Evolutionary conservation across 2,113 vertebrate genomes (phyloP), one percentile per base, ranked within the genome.

Genomic region (Oceanites oceanicus): DNA sequence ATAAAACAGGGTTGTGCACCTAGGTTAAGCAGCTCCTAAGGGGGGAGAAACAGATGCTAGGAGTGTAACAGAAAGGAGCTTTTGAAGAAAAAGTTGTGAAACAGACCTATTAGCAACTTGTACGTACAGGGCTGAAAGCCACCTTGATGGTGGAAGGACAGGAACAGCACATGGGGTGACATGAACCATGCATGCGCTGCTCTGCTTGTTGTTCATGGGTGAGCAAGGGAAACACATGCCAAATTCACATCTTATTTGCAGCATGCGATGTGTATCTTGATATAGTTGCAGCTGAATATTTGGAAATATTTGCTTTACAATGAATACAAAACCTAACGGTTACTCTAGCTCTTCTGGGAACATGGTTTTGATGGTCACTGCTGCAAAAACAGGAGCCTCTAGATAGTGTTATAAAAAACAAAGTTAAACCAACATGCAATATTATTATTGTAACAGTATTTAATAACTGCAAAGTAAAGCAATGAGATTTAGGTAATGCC

Each of bases 41-140:
- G 55, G 84, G 76, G 62, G 91, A 94, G 58, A 87, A 92, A 95
- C 89, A 97, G 89, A 94, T 94, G 87, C 95, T 56, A 79, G 36
- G 49, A 83, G 34, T 74, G 38, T 93, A 96, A 95, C 91, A 88
- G 86, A 93, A 94, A 93, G 47, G 34, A 89, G 81, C 34, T 77
- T 96, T 59, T 89, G 87, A 92, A 83, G 85, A 79, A 89, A 88
- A 92, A 80, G 91, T 94, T 95, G 92, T 94, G 95, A 97, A 97
- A 96, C 61, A 94, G 88, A 92, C 62, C 93, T 94, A 84, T 91
- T 82, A 94, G 86, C 92, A 95, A 82, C 18, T 50, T 63, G 38
- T 88, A 65, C 45, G 78, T 82, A 34, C 44, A 94, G 87, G 77
- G 36, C 74, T 85, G 92, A 95, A 94, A 90, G 66, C 44, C 92